Evolutionary conservation across 2,113 vertebrate genomes (phyloP).

Genomic region (Tragelaphus buxtoni): DNA sequence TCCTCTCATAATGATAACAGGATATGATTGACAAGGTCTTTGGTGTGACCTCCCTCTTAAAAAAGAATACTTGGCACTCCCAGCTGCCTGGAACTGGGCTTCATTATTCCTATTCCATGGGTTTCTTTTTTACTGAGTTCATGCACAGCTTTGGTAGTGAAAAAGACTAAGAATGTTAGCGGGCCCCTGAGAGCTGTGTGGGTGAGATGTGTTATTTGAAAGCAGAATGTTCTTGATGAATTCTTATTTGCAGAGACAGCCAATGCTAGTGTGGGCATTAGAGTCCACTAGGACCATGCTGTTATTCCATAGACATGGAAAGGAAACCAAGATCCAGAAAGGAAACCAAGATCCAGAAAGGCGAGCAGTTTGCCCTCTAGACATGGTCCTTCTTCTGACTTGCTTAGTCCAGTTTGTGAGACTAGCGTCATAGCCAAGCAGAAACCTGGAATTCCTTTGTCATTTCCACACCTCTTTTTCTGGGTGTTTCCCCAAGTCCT

Average conservation of each 20-base stretch:
- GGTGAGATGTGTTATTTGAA: background rate
- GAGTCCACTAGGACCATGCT: rapidly evolving
- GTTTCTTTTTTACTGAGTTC: background rate
- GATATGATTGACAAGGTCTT: background rate
- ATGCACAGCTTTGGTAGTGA: background rate
- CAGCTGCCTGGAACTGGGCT: background rate
- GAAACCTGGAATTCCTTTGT: background rate
- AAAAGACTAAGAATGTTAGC: background rate
- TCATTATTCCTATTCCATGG: background rate
- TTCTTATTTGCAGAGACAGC: background rate
- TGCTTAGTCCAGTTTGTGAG: background rate
- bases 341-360: background rate
- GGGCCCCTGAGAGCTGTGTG: background rate
- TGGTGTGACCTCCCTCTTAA: background rate
- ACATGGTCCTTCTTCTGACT: background rate
- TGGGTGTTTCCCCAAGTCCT: background rate
- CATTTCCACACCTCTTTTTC: background rate
- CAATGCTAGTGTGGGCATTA: background rate
- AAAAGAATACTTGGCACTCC: background rate
- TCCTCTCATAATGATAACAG: background rate
- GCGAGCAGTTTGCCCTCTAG: background rate
- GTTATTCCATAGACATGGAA: background rate
- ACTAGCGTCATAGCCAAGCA: background rate
- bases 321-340: background rate
- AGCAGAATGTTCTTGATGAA: background rate